Percentiles rank a stretch among this genome's conserved stretches.
Evolutionary conservation across 2,797 vertebrate species (phyloP).

Genomic region (Peromyscus melanophrys): DNA sequence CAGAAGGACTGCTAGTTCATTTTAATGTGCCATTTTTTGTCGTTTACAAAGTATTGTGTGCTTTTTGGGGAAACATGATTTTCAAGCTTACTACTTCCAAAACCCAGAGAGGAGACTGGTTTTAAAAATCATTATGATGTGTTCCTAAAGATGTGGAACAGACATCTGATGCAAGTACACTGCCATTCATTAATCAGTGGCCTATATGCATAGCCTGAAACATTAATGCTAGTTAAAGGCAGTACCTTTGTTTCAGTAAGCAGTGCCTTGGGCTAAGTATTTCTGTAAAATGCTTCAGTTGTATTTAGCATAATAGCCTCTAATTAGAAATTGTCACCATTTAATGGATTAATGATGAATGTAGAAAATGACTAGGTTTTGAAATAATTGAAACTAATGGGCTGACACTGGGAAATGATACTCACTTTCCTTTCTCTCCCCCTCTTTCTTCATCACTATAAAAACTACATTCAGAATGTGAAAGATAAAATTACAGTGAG

Average conservation of each 20-base stretch:
- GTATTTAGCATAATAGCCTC: background rate
- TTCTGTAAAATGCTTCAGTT: constrained; percentile 37
- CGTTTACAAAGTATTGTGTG: background rate
- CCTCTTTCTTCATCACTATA: background rate
- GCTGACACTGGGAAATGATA: constrained; percentile 23
- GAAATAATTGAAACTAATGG: constrained; percentile 57
- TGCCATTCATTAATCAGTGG: background rate
- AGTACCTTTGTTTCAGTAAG: constrained; percentile 41
- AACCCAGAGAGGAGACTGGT: background rate
- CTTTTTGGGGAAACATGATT: constrained; percentile 46
- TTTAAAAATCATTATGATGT: constrained; percentile 33
- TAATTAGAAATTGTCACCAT: constrained; percentile 5
- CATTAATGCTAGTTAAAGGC: background rate
- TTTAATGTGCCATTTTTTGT: constrained; percentile 55
- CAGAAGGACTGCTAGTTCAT: background rate
- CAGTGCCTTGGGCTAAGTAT: background rate
- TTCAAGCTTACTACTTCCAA: background rate
- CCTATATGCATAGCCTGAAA: background rate
- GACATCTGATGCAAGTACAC: background rate
- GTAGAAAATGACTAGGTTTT: constrained; percentile 56
- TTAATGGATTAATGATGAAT: constrained; percentile 29
- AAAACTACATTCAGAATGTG: background rate
- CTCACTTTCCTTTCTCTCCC: background rate
- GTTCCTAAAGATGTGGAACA: background rate
- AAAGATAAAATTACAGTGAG: background rate